Evolutionary conservation across 2,797 vertebrate genomes (phyloP), one percentile per base, ranked within the genome.

Genomic region (Crenuchus spilurus): DNA sequence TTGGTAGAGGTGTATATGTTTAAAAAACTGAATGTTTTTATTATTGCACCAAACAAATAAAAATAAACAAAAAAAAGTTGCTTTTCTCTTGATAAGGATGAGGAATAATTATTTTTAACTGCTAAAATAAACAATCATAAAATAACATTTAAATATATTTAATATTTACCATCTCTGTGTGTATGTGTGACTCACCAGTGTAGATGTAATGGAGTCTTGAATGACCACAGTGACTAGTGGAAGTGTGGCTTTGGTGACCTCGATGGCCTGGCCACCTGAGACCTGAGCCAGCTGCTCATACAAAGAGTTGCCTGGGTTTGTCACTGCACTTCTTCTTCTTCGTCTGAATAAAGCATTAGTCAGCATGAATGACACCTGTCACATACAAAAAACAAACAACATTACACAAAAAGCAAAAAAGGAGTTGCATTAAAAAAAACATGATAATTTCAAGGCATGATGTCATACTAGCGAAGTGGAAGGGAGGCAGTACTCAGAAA

Each of bases 361-460:
- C 76, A 92, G 24, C 68, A 92, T 72, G 79, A 92, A 91, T 6
- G 66, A 89, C 0, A 93, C 87, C 92, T 92, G 44, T 13, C 22
- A 14, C 9, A 1, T 16, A 63, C 13, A 58, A 6, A 62, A 4
- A 33, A 31, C 11, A 52, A 1, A 46, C 31, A 52, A 1, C n/a
- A n/a, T n/a, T n/a, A 48, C n/a, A 54, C 3, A 42, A 48, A 49
- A n/a, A 13, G 28, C 14, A 71, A 8, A 35, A 6, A 20, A 37
- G 4, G 10, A 30, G 16, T 20, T n/a, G 2, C 28, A 13, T 44
- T 8, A 68, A 75, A 28, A 64, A 8, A 18, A 44, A 55, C 22
- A 0, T 9, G 13, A n/a, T n/a, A n/a, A n/a, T n/a, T n/a, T n/a
- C n/a, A n/a, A n/a, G n/a, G n/a, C n/a, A n/a, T n/a, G n/a, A n/a